Evolutionary conservation across 2,888 invertebrate genomes (phyloP), one percentile per base, ranked within the genome.

Genomic region (Drosophila gaucha): DNA sequence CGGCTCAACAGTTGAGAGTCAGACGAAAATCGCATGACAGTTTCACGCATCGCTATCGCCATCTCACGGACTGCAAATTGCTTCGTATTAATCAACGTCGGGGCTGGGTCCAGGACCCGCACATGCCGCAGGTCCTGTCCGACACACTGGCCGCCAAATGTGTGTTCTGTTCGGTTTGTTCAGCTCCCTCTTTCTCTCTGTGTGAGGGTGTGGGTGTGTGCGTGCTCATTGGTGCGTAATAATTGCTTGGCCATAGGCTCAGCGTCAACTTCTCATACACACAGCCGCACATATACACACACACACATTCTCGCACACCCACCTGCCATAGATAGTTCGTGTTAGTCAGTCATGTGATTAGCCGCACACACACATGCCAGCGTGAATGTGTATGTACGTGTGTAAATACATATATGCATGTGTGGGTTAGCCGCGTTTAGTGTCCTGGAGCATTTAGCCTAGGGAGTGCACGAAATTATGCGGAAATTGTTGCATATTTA

Each of bases 401-500:
- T 70, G 33, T 69, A 55, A 56, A 66, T 71, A 44, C 52, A 60
- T 26, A 50, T 31, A 58, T 36, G 41, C 31, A 14, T 30, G 30
- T 20, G 50, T 49, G 35, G 24, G 35, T 8, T n/a, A 8, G 38
- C n/a, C n/a, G n/a, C n/a, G n/a, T n/a, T 9, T 33, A 18, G 24
- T 46, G 33, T 33, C 49, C 66, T 39, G 44, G 6, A 41, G 36
- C 55, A 50, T 6, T 56, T 38, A 30, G 63, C 49, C 57, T 9
- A 20, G 66, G 31, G 47, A 58, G 74, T 67, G 28, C 50, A 69
- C 66, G 78, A 80, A 86, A 83, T 86, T 77, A 86, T 86, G 80
- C 86, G 86, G 78, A 83, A 86, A 84, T 83, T 86, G 86, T 86
- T 86, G 86, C 84, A 82, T 82, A 82, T 84, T 80, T 86, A 82